Evolutionary conservation across 2,888 invertebrate genomes (phyloP).

Genomic region (Drosophila aldrichi): DNA sequence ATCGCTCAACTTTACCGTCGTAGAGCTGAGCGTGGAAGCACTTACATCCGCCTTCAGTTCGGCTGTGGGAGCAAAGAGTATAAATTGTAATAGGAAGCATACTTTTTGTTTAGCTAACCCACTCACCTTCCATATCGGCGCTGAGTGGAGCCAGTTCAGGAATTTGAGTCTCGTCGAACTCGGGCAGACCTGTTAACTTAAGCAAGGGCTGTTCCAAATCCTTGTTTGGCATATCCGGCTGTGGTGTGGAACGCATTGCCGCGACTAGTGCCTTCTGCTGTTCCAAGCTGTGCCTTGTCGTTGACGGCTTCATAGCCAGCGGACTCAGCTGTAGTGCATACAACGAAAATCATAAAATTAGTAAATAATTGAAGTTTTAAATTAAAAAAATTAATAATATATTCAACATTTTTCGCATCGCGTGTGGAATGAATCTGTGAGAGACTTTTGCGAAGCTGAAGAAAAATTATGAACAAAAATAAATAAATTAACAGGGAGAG

Average conservation of each 20-base stretch:
- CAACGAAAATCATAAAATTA: slow-evolving; percentile 7
- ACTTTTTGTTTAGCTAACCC: not conserved
- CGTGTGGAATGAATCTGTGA: slow-evolving; percentile 36
- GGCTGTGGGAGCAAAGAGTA: slow-evolving; percentile 26
- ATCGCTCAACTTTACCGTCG: slow-evolving; percentile 30
- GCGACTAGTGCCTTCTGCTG: slow-evolving; percentile 60
- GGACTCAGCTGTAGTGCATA: slow-evolving; percentile 68
- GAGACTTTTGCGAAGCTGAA: slow-evolving; percentile 9
- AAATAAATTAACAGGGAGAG: slow-evolving; percentile 37
- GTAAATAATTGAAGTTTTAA: not conserved
- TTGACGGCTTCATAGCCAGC: slow-evolving; percentile 67
- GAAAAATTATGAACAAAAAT: slow-evolving; percentile 39
- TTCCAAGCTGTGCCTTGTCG: slow-evolving; percentile 54
- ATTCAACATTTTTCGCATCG: slow-evolving; percentile 43
- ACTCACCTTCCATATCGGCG: slow-evolving; percentile 68
- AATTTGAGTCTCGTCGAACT: slow-evolving; percentile 79
- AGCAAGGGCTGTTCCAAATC: slow-evolving; percentile 35
- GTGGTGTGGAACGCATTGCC: slow-evolving; percentile 48
- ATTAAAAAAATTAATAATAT: slow-evolving; percentile 18
- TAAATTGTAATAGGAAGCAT: not conserved
- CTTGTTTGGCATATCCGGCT: slow-evolving; percentile 33
- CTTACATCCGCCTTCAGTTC: slow-evolving; percentile 32
- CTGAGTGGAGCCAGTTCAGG: slow-evolving; percentile 69
- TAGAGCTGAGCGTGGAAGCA: slow-evolving; percentile 24
- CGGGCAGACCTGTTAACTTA: slow-evolving; percentile 68